Conservation (phyloP, 2,113 vertebrate genomes). For the Phainopepla nitens region DNA sequence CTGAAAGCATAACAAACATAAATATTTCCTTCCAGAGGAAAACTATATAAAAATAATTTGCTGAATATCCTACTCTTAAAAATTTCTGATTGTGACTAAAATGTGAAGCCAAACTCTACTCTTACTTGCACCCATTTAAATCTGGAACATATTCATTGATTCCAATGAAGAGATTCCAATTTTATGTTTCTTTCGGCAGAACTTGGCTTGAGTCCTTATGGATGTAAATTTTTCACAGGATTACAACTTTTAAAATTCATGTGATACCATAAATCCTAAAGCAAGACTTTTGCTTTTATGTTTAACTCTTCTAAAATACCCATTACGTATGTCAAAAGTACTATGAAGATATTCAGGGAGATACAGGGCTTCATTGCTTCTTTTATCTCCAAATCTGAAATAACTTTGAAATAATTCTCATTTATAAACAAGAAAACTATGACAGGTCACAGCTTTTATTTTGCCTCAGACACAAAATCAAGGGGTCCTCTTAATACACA, state of each 20-base stretch:
- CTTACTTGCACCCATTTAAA: background rate
- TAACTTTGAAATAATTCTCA: background rate
- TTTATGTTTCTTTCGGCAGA: background rate
- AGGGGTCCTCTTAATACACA: background rate
- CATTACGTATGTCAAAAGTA: background rate
- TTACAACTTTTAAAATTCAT: background rate
- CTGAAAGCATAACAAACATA: background rate
- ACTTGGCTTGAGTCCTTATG: background rate
- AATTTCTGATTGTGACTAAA: background rate
- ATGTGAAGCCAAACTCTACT: background rate
- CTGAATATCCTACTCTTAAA: background rate
- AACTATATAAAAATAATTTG: background rate
- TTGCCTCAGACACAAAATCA: background rate
- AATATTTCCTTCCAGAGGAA: background rate
- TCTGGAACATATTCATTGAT: background rate
- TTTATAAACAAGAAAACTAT: background rate
- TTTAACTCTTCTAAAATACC: background rate
- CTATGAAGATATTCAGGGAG: background rate
- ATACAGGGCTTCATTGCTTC: background rate
- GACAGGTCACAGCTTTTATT: background rate
- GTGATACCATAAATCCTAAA: background rate
- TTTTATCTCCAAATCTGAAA: background rate
- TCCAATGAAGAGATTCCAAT: background rate
- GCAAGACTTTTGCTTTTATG: background rate
- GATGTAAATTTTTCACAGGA: background rate